A percentile compares a stretch with the other conserved stretches of the same genome.
These are phyloP conservation scores for Xiphias gladius DNA, from an alignment of 2,113 vertebrate genomes.

Conservation along the genomic window DNA sequence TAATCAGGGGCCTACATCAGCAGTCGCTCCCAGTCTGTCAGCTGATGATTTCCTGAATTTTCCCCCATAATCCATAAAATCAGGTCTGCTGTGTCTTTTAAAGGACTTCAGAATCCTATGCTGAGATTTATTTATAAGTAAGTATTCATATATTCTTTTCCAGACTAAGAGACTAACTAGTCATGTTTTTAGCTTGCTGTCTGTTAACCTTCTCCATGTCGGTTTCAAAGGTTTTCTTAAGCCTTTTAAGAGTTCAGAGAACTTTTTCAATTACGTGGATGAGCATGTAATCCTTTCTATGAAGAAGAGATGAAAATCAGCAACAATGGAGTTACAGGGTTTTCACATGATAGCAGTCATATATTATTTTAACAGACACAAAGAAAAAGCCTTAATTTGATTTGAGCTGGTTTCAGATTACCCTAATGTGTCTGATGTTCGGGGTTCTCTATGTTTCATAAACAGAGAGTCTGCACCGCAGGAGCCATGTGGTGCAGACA, in stretches of 20 bases:
- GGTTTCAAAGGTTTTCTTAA: background rate
- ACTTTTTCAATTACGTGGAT: background rate
- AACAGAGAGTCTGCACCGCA: slow-evolving; percentile 1
- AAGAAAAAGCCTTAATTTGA: background rate
- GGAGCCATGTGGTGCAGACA: background rate
- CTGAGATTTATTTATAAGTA: background rate
- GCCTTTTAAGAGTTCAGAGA: slow-evolving; percentile 2
- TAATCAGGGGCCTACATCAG: background rate
- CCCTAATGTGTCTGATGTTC: background rate
- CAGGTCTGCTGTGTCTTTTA: background rate
- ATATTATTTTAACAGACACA: background rate
- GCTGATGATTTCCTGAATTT: background rate
- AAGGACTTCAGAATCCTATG: background rate
- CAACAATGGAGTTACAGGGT: background rate
- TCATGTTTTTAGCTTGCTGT: background rate
- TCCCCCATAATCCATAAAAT: slow-evolving; percentile 7
- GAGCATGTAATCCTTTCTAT: slow-evolving; percentile 7
- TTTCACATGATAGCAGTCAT: background rate
- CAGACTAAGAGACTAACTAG: background rate
- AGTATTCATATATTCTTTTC: background rate
- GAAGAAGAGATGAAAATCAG: background rate
- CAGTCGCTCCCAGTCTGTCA: background rate
- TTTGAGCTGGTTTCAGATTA: background rate
- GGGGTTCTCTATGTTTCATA: background rate
- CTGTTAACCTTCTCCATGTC: background rate